Conservation (phyloP, 2,797 vertebrate genomes). For the Passerculus sandwichensis region DNA sequence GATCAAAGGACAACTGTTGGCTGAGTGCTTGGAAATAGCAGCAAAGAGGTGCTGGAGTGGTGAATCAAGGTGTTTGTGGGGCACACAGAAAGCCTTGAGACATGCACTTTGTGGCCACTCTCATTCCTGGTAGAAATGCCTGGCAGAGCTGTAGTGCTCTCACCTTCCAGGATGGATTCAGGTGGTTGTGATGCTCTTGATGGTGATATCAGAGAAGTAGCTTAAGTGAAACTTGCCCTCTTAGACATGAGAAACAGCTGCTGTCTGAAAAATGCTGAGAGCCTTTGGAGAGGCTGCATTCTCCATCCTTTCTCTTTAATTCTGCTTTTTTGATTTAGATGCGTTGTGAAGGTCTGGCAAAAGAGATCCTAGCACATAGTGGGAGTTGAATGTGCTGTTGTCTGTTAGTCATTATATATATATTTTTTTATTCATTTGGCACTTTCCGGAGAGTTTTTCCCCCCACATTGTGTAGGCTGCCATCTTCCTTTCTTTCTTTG, state of each 20-base stretch:
- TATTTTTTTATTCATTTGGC: slow-evolving; percentile 40
- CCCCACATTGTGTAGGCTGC: slow-evolving; percentile 53
- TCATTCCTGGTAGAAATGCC: rapidly evolving
- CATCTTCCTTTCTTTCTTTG: slow-evolving; percentile 59
- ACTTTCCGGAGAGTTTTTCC: slow-evolving; percentile 11
- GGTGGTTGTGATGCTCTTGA: not conserved
- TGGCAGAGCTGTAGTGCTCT: not conserved
- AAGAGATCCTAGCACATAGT: slow-evolving; percentile 35
- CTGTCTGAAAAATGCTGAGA: not conserved
- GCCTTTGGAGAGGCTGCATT: not conserved
- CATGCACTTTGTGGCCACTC: rapidly evolving
- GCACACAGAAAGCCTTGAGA: not conserved
- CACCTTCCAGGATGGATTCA: not conserved
- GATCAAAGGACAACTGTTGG: not conserved
- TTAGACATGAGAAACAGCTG: slow-evolving; percentile 19
- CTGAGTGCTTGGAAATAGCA: not conserved
- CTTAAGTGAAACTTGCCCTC: not conserved
- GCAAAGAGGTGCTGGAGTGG: not conserved
- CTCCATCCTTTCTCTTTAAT: slow-evolving; percentile 29
- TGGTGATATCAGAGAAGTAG: not conserved
- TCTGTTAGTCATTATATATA: slow-evolving; percentile 61
- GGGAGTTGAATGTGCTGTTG: slow-evolving; percentile 63
- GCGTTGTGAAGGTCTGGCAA: not conserved
- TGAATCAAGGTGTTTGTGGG: not conserved
- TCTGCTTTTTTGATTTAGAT: not conserved